Evolutionary conservation across 2,888 invertebrate species (phyloP).

Genomic region (Mythimna albipuncta): DNA sequence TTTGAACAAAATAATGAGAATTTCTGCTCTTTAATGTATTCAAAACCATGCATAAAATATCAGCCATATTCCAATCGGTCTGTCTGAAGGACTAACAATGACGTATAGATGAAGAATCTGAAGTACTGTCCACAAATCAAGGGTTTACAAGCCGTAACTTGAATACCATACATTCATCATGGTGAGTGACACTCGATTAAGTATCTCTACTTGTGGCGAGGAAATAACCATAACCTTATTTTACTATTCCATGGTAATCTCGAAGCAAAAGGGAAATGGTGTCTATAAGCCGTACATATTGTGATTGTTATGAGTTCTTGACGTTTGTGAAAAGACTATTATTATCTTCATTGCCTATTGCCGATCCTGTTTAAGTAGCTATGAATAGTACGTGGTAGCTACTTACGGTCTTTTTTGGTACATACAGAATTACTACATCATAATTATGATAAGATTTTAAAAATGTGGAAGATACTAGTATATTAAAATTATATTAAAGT

Average conservation of each 20-base stretch:
- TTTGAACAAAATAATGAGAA: constrained; percentile 7
- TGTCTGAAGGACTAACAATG: constrained; percentile 17
- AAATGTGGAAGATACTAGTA: too few relatives aligned
- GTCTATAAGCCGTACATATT: not conserved
- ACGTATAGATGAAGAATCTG: constrained; percentile 17
- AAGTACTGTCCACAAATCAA: constrained; percentile 31
- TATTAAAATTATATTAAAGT: too few relatives aligned
- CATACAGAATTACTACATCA: too few relatives aligned
- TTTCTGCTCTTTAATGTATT: constrained; percentile 11
- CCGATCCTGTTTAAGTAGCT: not conserved
- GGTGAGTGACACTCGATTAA: constrained; percentile 51
- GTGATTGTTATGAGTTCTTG: not conserved
- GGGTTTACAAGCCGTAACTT: constrained; percentile 28
- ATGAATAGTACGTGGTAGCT: not conserved
- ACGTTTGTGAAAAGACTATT: not conserved
- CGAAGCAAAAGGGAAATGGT: not conserved
- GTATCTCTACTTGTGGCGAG: constrained; percentile 21
- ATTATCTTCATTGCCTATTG: not conserved
- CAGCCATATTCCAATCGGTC: not conserved
- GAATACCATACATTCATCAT: constrained; percentile 42
- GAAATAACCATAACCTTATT: constrained; percentile 28
- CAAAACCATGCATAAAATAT: not conserved
- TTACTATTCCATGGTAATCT: constrained; percentile 18
- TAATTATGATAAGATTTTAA: too few relatives aligned
- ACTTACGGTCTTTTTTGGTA: too few relatives aligned